These are phyloP conservation scores for Stichopus horrens DNA, from an alignment of 53 echinoderm and acorn worm species.

Conservation along the genomic window DNA sequence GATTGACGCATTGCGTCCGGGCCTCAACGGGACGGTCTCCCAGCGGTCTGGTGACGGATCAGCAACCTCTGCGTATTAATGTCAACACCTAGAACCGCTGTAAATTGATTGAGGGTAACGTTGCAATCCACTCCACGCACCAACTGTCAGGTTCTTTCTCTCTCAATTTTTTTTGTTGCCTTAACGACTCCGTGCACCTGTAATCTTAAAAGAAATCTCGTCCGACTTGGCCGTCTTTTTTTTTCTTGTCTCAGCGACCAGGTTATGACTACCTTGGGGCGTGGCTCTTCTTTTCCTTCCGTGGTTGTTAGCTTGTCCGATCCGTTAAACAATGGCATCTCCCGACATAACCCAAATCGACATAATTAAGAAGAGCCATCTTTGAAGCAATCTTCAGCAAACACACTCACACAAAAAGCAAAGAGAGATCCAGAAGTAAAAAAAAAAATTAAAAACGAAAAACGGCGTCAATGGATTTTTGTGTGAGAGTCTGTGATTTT, in stretches of 20 bases:
- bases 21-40: slow-evolving; percentile 44
- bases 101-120: slow-evolving; percentile 45
- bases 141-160: slow-evolving; percentile 36
- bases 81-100: slow-evolving; percentile 42
- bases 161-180: not conserved
- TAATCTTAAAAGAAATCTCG: slow-evolving; percentile 28
- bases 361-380: not conserved
- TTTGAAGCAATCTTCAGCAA: not conserved
- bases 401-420: not conserved
- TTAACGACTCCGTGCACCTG: slow-evolving; percentile 40
- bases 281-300: slow-evolving; percentile 19
- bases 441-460: not conserved
- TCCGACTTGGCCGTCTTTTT: not conserved
- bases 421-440: not conserved
- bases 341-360: slow-evolving; percentile 6
- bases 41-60: slow-evolving; percentile 33
- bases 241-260: slow-evolving; percentile 22
- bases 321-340: slow-evolving; percentile 29
- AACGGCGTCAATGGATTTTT: not conserved
- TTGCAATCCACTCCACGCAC: slow-evolving; percentile 25
- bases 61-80: slow-evolving; percentile 28
- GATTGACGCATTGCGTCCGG: slow-evolving; percentile 47
- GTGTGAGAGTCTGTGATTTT: not conserved
- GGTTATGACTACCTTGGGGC: slow-evolving; percentile 34
- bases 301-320: slow-evolving; percentile 2